These are phyloP conservation scores for Pocillopora verrucosa DNA, from an alignment of 64 coral and sea anemone genomes.

Conservation along the genomic window DNA sequence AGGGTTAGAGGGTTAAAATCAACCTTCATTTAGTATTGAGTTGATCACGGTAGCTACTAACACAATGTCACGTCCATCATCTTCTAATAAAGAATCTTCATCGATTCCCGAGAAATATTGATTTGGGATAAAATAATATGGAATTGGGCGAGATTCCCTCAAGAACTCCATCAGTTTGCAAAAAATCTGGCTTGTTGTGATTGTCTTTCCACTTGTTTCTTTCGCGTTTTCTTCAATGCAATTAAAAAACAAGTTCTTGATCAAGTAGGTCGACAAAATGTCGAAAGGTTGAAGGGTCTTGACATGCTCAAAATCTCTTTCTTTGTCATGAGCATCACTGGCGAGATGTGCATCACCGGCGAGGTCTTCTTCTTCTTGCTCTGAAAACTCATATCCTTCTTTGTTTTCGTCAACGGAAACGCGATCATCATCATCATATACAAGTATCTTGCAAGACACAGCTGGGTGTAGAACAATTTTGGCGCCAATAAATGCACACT, in stretches of 20 bases:
- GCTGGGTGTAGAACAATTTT: constrained; percentile 43
- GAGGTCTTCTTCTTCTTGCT: not conserved
- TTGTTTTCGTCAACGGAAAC: not conserved
- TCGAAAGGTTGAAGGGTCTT: constrained; percentile 34
- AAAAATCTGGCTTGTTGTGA: constrained; percentile 34
- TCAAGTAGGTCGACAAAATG: constrained; percentile 35
- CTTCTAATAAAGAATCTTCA: not conserved
- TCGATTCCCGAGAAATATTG: constrained; percentile 20
- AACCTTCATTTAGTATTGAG: constrained; percentile 9
- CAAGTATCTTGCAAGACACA: constrained; percentile 21
- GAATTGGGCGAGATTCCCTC: not conserved
- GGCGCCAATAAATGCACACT: constrained; percentile 26
- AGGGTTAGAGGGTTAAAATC: too few species aligned
- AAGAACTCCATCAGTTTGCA: not conserved
- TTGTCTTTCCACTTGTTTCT: not conserved
- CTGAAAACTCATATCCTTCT: too few species aligned
- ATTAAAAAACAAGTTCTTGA: constrained; percentile 54
- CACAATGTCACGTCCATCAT: constrained; percentile 5
- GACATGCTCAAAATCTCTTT: not conserved
- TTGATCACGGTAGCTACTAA: not conserved
- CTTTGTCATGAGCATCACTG: not conserved
- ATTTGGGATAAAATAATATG: constrained; percentile 28
- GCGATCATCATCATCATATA: constrained; percentile 34
- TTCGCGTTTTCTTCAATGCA: constrained; percentile 31
- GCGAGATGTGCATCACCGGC: not conserved